Conservation (phyloP, 2,113 vertebrate genomes). For the Rhinopomastus cyanomelas region DNA sequence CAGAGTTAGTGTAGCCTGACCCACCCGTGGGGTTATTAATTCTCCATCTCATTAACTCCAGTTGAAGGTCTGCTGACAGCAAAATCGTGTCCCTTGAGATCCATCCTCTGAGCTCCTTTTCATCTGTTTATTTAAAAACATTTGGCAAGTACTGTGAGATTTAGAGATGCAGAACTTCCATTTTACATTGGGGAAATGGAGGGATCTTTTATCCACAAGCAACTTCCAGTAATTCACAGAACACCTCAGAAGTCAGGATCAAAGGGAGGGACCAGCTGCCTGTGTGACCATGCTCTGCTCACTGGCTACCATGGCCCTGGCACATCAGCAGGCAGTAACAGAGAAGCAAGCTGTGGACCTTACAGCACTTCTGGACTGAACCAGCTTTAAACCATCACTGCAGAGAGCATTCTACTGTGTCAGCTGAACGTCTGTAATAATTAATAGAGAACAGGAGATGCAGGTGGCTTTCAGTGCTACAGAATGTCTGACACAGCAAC, state of each 20-base stretch:
- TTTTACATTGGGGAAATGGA: rapidly evolving
- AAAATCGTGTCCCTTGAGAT: not conserved
- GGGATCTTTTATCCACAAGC: not conserved
- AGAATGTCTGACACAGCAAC: not conserved
- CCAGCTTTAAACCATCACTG: not conserved
- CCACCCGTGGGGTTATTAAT: not conserved
- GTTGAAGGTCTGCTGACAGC: not conserved
- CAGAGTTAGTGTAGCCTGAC: not conserved
- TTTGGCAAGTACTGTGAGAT: not conserved
- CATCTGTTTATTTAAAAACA: not conserved
- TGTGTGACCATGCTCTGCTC: rapidly evolving
- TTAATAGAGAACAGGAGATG: not conserved
- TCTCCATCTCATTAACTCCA: slow-evolving; percentile 26
- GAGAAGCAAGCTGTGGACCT: not conserved
- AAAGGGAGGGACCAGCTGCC: not conserved
- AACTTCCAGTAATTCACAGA: not conserved
- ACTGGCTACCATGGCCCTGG: not conserved
- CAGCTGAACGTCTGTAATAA: not conserved
- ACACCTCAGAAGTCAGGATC: not conserved
- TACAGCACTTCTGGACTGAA: not conserved
- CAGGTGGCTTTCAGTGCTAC: not conserved
- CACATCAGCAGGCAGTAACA: not conserved
- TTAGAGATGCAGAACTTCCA: not conserved
- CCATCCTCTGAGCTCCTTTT: not conserved
- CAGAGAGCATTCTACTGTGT: not conserved